These are phyloP conservation scores for Drosophila sp. DNA, from an alignment of 1,140 invertebrate genomes.

Conservation along the genomic window DNA sequence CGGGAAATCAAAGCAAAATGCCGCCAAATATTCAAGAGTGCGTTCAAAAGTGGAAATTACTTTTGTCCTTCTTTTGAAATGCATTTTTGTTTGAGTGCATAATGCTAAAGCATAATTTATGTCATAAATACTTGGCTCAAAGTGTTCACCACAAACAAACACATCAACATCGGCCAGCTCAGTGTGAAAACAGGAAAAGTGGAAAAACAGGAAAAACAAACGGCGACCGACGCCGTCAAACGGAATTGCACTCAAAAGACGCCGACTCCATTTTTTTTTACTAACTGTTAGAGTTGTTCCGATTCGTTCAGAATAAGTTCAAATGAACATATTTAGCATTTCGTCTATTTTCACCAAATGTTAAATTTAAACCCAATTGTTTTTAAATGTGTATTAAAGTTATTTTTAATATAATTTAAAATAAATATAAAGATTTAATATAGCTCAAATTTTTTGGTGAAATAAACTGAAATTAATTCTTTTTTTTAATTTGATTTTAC, in stretches of 20 bases:
- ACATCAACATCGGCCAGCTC: conserved; percentile 47
- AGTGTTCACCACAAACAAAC: conserved; percentile 31
- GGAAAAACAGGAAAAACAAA: conserved; percentile 54
- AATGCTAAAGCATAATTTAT: conserved; percentile 76
- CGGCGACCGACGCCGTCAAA: conserved; percentile 50
- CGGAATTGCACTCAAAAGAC: conserved; percentile 71
- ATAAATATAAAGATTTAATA: too few relatives aligned
- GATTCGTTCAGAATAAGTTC: too few relatives aligned
- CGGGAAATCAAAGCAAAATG: background rate
- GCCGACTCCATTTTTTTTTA: conserved; percentile 6
- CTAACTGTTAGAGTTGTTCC: too few relatives aligned
- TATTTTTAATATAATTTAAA: too few relatives aligned
- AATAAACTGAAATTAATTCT: too few relatives aligned
- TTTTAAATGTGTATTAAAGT: too few relatives aligned
- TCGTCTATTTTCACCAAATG: too few relatives aligned
- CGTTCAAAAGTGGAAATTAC: conserved; percentile 15
- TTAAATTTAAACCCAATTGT: too few relatives aligned
- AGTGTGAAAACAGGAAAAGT: conserved; percentile 48
- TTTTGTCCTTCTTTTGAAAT: conserved; percentile 56
- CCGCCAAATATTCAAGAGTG: background rate
- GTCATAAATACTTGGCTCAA: conserved; percentile 50
- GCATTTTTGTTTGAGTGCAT: conserved; percentile 71
- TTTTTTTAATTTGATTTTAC: too few relatives aligned
- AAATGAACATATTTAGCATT: too few relatives aligned
- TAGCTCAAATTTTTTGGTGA: too few relatives aligned